Percentiles rank a stretch among this genome's conserved stretches.
Evolutionary conservation across 2,888 invertebrate species (phyloP).

Genomic region (Andricus quercusramuli): DNA sequence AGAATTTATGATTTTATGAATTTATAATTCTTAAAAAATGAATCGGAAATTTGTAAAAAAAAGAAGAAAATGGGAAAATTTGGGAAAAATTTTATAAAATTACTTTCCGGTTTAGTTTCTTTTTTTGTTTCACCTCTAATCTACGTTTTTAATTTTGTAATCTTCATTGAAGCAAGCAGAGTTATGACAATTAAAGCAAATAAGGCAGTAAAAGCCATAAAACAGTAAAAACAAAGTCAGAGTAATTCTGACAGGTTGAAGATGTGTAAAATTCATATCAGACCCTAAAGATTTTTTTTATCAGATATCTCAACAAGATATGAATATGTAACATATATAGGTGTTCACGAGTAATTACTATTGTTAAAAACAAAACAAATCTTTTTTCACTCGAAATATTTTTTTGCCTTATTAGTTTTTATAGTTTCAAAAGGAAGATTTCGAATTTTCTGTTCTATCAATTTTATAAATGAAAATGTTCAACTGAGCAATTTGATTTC

Average conservation of each 20-base stretch:
- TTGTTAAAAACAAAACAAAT: background rate
- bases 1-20: too few relatives aligned
- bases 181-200: background rate
- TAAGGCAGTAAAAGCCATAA: background rate
- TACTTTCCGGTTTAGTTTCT: too few relatives aligned
- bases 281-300: background rate
- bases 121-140: too few relatives aligned
- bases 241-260: too few relatives aligned
- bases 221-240: background rate
- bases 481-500: too few relatives aligned
- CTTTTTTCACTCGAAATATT: background rate
- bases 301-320: conserved; percentile 1
- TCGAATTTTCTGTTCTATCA: too few relatives aligned
- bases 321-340: background rate
- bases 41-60: too few relatives aligned
- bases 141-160: too few relatives aligned
- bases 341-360: conserved; percentile 1
- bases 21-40: too few relatives aligned
- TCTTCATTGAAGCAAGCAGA: background rate
- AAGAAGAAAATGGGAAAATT: too few relatives aligned
- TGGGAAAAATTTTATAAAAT: too few relatives aligned
- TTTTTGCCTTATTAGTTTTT: background rate
- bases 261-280: background rate
- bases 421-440: background rate
- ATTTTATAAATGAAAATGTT: too few relatives aligned